Percentiles rank a stretch among this genome's conserved stretches.
Conservation (phyloP, 2,797 vertebrate species). For the Halcyon chelicuti region DNA sequence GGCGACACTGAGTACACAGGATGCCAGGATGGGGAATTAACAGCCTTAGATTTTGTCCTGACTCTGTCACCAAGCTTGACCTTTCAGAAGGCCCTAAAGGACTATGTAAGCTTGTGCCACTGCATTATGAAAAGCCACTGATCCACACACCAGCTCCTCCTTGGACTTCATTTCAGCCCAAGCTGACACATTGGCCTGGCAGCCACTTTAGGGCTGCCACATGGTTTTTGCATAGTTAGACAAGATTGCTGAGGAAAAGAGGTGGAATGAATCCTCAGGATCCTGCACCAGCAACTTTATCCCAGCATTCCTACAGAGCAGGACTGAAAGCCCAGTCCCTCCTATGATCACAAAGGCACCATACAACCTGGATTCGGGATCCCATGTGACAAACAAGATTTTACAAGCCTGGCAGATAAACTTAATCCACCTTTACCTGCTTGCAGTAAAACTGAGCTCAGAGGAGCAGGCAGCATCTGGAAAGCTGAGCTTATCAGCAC, state of each 20-base stretch:
- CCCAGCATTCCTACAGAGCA: fast-evolving
- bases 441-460: neutral
- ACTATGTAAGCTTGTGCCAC: neutral
- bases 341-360: fast-evolving
- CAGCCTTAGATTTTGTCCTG: neutral
- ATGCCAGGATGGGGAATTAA: neutral
- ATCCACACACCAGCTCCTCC: neutral
- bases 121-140: fast-evolving
- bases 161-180: neutral
- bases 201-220: neutral
- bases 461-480: neutral
- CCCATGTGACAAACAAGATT: neutral
- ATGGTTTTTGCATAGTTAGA: fast-evolving
- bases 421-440: neutral
- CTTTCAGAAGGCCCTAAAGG: neutral
- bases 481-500: neutral
- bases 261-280: neutral
- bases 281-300: neutral
- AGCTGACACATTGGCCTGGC: fast-evolving
- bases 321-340: neutral
- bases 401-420: neutral
- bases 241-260: neutral
- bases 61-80: neutral
- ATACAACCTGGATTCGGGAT: neutral
- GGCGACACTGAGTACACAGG: fast-evolving